Evolutionary conservation across 2,113 vertebrate genomes (phyloP).

Genomic region (Syngnathus typhle): DNA sequence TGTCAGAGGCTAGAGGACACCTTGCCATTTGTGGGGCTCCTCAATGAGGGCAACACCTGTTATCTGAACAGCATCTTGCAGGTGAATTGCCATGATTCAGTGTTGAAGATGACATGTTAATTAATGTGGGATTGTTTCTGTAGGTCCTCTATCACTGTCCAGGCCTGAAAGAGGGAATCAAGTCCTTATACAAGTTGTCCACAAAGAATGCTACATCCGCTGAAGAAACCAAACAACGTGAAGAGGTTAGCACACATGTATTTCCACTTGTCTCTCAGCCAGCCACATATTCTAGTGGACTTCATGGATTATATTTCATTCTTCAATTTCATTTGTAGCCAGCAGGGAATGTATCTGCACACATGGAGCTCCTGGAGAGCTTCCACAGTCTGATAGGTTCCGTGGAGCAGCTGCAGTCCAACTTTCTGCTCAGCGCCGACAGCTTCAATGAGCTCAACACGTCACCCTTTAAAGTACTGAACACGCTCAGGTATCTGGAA

Average conservation of each 20-base stretch:
- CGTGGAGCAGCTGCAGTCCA: constrained; percentile 89
- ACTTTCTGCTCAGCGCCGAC: constrained; percentile 84
- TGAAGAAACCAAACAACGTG: constrained; percentile 72
- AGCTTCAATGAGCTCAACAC: constrained; percentile 85
- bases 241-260: constrained; percentile 71
- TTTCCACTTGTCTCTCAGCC: neutral
- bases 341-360: constrained; percentile 70
- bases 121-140: neutral
- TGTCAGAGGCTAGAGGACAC: constrained; percentile 81
- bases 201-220: constrained; percentile 76
- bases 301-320: neutral
- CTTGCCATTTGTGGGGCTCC: constrained; percentile 91
- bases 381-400: constrained; percentile 87
- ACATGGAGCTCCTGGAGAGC: constrained; percentile 84
- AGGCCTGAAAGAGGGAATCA: constrained; percentile 88
- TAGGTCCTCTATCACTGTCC: constrained; percentile 95
- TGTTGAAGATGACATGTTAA: neutral
- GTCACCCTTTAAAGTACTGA: constrained; percentile 84
- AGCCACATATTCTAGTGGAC: too few species aligned
- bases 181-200: constrained; percentile 79
- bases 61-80: constrained; percentile 97
- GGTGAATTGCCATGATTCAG: constrained; percentile 72
- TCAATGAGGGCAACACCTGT: constrained; percentile 96
- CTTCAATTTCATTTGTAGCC: constrained; percentile 14
- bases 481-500: constrained; percentile 82